Percentiles rank a stretch among this genome's conserved stretches.
These are phyloP conservation scores for Carcharodon carcharias DNA, from an alignment of 2,797 vertebrate species.

Conservation along the genomic window DNA sequence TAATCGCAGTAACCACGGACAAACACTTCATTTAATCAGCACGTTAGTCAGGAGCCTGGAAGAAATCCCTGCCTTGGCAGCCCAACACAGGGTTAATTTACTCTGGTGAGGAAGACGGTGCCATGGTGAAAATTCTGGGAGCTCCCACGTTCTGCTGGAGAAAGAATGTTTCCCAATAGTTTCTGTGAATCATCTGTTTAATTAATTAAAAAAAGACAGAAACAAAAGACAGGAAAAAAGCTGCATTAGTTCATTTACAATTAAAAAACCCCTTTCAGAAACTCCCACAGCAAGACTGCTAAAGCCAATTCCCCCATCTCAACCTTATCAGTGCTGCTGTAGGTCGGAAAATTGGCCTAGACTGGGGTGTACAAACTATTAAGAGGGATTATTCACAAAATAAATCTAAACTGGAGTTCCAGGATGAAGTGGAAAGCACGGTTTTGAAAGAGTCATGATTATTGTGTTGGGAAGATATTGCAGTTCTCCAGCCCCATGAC, in stretches of 20 bases:
- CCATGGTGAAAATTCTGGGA: background rate
- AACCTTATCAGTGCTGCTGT: background rate
- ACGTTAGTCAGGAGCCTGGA: background rate
- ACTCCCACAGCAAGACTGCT: background rate
- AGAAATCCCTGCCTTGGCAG: background rate
- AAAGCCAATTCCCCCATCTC: background rate
- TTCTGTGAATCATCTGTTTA: background rate
- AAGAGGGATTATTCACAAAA: background rate
- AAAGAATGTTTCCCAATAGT: background rate
- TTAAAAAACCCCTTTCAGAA: background rate
- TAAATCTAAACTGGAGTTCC: background rate
- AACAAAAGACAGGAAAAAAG: background rate
- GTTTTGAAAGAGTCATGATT: background rate
- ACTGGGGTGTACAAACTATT: background rate
- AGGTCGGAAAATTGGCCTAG: background rate
- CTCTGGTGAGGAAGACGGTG: no score
- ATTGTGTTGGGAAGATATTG: background rate
- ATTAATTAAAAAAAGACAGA: background rate
- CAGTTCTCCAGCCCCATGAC: background rate
- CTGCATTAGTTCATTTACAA: background rate
- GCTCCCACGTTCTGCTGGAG: background rate
- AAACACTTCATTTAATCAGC: background rate
- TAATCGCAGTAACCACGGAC: background rate
- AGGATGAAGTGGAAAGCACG: background rate
- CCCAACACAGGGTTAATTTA: background rate